Conservation (phyloP, 2,888 invertebrate species). For the Nomada hirtipes region DNA sequence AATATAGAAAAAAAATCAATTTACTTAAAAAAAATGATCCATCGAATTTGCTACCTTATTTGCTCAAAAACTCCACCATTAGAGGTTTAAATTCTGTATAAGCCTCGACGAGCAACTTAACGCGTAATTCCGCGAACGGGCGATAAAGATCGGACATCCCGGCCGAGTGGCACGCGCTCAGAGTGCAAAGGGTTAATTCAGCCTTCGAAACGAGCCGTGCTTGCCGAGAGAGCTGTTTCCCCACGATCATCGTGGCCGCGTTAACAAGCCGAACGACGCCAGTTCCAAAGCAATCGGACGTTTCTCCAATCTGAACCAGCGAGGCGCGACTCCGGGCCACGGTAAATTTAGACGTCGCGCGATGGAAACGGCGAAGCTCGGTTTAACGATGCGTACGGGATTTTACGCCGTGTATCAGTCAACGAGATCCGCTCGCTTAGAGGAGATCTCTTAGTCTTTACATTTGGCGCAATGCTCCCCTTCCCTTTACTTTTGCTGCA, state of each 20-base stretch:
- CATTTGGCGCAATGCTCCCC: constrained; percentile 46
- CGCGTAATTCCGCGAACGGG: constrained; percentile 11
- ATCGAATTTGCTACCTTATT: too few relatives aligned
- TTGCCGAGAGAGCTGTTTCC: constrained; percentile 12
- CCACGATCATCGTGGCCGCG: constrained; percentile 25
- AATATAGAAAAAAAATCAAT: too few relatives aligned
- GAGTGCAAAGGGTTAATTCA: constrained; percentile 47
- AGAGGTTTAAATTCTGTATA: too few relatives aligned
- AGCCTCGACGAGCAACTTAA: constrained; percentile 9
- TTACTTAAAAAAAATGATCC: too few relatives aligned
- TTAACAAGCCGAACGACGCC: constrained; percentile 42
- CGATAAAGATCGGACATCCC: constrained; percentile 54
- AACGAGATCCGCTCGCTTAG: constrained; percentile 60
- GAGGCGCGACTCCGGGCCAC: constrained; percentile 5
- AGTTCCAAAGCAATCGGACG: constrained; percentile 33
- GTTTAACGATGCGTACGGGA: constrained; percentile 73
- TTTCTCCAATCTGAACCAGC: constrained; percentile 9
- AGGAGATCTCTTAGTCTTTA: constrained; percentile 59
- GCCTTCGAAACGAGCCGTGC: constrained; percentile 31
- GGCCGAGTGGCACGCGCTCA: not conserved
- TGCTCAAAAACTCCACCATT: too few relatives aligned
- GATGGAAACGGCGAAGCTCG: constrained; percentile 67
- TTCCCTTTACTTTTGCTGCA: constrained; percentile 19
- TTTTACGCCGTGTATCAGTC: constrained; percentile 74
- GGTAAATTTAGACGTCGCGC: constrained; percentile 71